Evolutionary conservation across 2,888 invertebrate genomes (phyloP).

Genomic region (Neoitamus cyanurus): DNA sequence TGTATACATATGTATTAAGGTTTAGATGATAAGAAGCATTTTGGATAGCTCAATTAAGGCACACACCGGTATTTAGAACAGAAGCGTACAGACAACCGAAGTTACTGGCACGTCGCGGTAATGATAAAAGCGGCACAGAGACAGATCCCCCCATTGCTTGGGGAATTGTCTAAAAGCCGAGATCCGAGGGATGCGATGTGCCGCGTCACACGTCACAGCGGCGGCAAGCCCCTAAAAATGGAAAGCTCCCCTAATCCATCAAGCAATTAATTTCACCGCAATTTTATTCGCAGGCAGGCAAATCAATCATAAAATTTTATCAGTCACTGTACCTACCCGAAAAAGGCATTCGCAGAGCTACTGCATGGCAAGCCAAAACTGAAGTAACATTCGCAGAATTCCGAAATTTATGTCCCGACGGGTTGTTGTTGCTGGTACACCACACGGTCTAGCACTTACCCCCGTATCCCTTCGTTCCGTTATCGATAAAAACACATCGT

Average conservation of each 20-base stretch:
- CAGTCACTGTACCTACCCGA: background rate
- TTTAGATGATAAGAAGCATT: too few species aligned
- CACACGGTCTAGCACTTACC: slow-evolving; percentile 8
- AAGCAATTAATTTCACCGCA: background rate
- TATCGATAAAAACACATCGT: slow-evolving; percentile 13
- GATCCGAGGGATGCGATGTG: background rate
- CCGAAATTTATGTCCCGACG: slow-evolving; percentile 1
- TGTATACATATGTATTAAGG: too few species aligned
- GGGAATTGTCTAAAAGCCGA: background rate
- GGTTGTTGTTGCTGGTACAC: background rate
- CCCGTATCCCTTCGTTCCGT: background rate
- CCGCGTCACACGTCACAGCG: too few species aligned
- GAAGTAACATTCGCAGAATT: slow-evolving; percentile 16
- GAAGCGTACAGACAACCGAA: too few species aligned
- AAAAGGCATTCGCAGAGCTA: background rate
- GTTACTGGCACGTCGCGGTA: too few species aligned
- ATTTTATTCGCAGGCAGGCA: background rate
- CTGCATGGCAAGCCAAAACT: background rate
- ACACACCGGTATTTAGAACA: too few species aligned
- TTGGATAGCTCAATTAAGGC: too few species aligned
- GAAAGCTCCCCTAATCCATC: background rate
- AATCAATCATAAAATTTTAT: background rate
- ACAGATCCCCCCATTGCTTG: too few species aligned
- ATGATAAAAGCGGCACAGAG: too few species aligned
- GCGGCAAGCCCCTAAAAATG: too few species aligned